These are phyloP conservation scores for Aurelia aurita complex sp. Pacific DNA, from an alignment of 30 jellyfish, hydroid and myxozoan genomes.

Conservation along the genomic window DNA sequence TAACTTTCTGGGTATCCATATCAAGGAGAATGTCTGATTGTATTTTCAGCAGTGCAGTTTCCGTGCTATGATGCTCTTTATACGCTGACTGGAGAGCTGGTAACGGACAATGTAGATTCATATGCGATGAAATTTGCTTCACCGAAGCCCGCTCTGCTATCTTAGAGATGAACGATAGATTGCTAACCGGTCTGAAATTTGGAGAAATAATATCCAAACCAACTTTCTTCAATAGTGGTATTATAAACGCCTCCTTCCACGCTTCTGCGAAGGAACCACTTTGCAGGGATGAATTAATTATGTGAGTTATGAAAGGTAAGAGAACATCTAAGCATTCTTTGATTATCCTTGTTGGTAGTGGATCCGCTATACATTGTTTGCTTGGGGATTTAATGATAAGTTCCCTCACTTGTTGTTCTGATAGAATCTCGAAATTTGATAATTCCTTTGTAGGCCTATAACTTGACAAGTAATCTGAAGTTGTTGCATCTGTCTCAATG, in stretches of 20 bases:
- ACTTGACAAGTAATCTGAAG: background rate
- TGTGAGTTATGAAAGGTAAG: background rate
- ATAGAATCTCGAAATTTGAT: background rate
- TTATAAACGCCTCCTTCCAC: slow-evolving; percentile 10
- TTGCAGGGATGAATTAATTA: slow-evolving; percentile 1
- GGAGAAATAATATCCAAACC: too few species aligned
- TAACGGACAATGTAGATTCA: too few species aligned
- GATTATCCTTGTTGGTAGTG: too few species aligned
- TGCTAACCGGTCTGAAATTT: slow-evolving; percentile 26
- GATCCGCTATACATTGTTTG: background rate
- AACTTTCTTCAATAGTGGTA: background rate
- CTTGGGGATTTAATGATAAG: background rate
- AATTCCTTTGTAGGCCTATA: background rate
- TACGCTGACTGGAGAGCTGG: too few species aligned
- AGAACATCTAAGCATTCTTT: too few species aligned
- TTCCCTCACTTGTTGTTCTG: slow-evolving; percentile 17
- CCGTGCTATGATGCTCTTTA: too few species aligned
- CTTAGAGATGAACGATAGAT: slow-evolving; percentile 15
- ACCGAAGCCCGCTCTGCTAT: background rate
- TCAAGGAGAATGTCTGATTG: too few species aligned
- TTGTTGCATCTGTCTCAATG: background rate
- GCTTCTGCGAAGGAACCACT: background rate
- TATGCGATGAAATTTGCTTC: too few species aligned
- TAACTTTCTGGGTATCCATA: background rate
- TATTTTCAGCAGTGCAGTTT: too few species aligned